Base-by-base conservation (phyloP, 2,888 invertebrate species). In the Hofmannophila pseudospretella region DNA sequence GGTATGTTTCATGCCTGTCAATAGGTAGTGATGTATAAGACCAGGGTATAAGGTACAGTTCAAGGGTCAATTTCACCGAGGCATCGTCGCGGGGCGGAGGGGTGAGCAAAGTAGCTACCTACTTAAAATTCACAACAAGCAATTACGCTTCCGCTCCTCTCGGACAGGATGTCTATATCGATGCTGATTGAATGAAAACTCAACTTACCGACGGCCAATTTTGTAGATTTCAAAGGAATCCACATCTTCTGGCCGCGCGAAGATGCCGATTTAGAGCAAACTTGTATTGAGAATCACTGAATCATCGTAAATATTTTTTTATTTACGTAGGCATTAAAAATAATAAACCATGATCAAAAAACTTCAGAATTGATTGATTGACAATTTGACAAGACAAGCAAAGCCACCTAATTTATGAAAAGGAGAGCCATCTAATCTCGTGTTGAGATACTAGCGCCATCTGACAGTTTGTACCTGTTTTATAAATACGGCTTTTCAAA, bases 131-230 rank as follows among this genome's bases (percentile, higher is more conserved):
- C 81, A 69, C 62, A 68, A 51, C 79, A 72, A 74, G 76, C 70
- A 71, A 70, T 64, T 71, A 67, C 66, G 67, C 76, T 81, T 85
- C 85, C 85, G 80, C 69, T 76, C 58, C 63, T 71, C 69, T 69
- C 64, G 65, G 64, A 45, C 75, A 75, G 76, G 76, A 75, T 66
- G 73, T 72, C n/a, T n/a, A 60, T 60, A 54, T 47, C 51, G 54
- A 54, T 51, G 54, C 54, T 64, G 68, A 76, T 72, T 66, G 68
- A 72, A 72, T 71, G 58, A 58, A 68, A 70, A 52, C 55, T 60
- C 60, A 66, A 89, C 92, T 91, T 87, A 92, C 92, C 92, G 75
- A 92, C 92, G 59, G 90, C 93, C 79, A 92, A 89, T 88, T 93
- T 93, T 54, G 91, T 90, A 45, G 90, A 89, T 84, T 92, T 93